Evolutionary conservation across 2,113 vertebrate species (phyloP).

Genomic region (Poeciliopsis occidentalis): DNA sequence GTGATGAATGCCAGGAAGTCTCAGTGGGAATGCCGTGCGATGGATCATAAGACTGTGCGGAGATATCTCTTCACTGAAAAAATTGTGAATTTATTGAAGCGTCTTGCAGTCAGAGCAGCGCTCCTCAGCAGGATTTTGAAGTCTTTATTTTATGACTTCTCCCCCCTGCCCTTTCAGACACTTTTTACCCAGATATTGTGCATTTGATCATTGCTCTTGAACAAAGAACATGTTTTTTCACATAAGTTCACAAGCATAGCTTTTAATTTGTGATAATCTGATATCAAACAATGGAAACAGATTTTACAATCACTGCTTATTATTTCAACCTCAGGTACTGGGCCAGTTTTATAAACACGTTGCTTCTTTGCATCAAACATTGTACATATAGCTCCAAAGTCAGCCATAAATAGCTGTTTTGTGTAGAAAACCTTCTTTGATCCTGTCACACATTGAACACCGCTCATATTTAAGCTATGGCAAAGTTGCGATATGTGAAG

Average conservation of each 20-base stretch:
- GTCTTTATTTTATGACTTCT: too few relatives aligned
- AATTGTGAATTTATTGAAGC: too few relatives aligned
- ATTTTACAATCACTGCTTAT: too few relatives aligned
- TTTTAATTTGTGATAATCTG: neutral
- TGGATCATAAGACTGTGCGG: conserved; percentile 4
- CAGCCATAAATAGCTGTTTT: too few relatives aligned
- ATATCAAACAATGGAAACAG: too few relatives aligned
- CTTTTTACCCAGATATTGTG: too few relatives aligned
- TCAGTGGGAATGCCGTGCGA: neutral
- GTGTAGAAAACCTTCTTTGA: too few relatives aligned
- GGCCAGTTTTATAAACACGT: neutral
- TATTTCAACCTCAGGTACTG: neutral
- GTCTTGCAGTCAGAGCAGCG: neutral
- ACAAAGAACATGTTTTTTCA: too few relatives aligned
- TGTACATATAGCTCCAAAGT: neutral
- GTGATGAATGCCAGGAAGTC: conserved; percentile 49
- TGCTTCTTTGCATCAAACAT: neutral
- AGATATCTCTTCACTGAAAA: neutral
- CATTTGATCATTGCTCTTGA: too few relatives aligned
- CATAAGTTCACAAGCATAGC: neutral
- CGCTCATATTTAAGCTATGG: neutral
- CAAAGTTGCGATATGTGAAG: neutral
- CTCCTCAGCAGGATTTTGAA: too few relatives aligned
- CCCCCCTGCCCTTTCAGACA: too few relatives aligned
- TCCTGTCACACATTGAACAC: neutral